Percentiles rank a stretch among this genome's conserved stretches.
phyloP scores from a whole-genome alignment of 2,797 vertebrate species.

The Todus mexicanus region DNA sequence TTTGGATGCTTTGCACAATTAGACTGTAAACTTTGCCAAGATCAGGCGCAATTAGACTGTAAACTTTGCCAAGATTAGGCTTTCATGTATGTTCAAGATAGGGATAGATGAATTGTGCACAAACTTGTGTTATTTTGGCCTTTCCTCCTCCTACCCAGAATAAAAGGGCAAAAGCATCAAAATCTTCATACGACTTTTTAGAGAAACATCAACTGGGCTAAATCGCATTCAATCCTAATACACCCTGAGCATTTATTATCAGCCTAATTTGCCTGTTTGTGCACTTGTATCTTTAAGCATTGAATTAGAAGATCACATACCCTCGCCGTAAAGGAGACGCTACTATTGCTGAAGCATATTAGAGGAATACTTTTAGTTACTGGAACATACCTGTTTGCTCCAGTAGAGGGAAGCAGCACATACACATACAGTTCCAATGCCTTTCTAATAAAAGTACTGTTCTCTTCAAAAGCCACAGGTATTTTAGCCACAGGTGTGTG shows the following conservation, averaged over 20 bases:
- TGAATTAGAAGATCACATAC: not conserved
- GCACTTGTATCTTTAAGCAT: not conserved
- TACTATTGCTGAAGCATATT: not conserved
- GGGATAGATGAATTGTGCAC: not conserved
- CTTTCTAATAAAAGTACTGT: not conserved
- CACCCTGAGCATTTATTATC: not conserved
- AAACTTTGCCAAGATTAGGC: not conserved
- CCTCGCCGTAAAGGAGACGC: not conserved
- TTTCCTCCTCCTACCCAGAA: not conserved
- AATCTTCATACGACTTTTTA: not conserved
- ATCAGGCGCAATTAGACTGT: not conserved
- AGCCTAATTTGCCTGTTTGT: not conserved
- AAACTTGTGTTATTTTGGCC: not conserved
- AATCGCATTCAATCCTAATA: not conserved
- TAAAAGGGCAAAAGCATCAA: not conserved
- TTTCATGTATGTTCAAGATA: not conserved
- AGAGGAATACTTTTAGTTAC: not conserved
- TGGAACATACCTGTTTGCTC: not conserved
- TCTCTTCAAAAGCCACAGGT: not conserved
- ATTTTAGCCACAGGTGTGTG: not conserved
- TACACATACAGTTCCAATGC: accelerated
- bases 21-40: not conserved
- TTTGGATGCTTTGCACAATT: not conserved
- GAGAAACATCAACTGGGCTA: not conserved
- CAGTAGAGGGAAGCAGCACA: not conserved